Conservation (phyloP, 64 coral and sea anemone genomes). For the Anthopleura sola region DNA sequence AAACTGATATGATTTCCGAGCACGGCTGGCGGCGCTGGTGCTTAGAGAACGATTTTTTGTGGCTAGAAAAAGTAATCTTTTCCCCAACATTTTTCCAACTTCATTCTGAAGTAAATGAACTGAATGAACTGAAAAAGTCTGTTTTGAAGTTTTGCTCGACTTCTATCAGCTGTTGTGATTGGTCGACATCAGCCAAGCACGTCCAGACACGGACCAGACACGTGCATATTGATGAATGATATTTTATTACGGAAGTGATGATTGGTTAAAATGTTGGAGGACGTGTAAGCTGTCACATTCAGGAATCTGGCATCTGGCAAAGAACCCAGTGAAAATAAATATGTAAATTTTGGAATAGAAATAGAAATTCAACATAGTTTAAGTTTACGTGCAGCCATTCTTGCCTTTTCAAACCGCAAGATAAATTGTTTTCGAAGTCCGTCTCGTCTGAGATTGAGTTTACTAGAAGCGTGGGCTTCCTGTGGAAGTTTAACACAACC, state of each 20-base stretch:
- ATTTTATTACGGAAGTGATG: not conserved
- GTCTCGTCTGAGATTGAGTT: too few species aligned
- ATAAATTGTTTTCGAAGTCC: too few species aligned
- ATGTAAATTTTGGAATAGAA: too few species aligned
- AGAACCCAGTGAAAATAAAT: too few species aligned
- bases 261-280: not conserved
- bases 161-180: not conserved
- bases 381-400: too few species aligned
- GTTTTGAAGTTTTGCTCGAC: not conserved
- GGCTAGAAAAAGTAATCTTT: not conserved
- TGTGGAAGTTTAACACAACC: not conserved
- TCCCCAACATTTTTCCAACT: not conserved
- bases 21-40: conserved; percentile 27
- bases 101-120: not conserved
- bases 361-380: too few species aligned
- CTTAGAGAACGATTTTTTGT: conserved; percentile 26
- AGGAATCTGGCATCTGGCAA: too few species aligned
- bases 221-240: not conserved
- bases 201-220: not conserved
- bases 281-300: not conserved
- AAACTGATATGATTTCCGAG: conserved; percentile 63
- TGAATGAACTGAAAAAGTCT: not conserved
- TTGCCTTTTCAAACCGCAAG: too few species aligned
- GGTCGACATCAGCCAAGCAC: not conserved
- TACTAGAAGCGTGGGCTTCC: not conserved